Base-by-base conservation (phyloP, 2,113 vertebrate species). In the Proterorhinus semilunaris region DNA sequence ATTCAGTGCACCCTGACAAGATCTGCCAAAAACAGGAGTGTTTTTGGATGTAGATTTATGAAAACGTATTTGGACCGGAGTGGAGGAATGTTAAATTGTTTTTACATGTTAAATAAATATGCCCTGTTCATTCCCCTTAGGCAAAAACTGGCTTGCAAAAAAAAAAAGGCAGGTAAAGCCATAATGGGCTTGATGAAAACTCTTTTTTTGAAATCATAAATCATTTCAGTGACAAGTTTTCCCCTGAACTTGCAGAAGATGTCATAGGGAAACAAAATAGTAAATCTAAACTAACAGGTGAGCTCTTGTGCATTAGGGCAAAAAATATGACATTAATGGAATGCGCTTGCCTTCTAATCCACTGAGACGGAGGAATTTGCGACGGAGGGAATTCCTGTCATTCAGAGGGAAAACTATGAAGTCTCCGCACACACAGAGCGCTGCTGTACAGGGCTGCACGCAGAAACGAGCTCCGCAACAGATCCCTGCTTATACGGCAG, bases 361-460 rank as follows among this genome's bases (percentile, higher is more conserved):
- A 74, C 47, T 73, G 75, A 86, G 83, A 84, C 51, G 10, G 54
- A 89, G 88, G 87, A 89, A 90, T 92, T 91, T 89, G 90, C 81
- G 69, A 88, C 76, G 1, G 62, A 90, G 89, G 87, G 88, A 91
- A 91, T 89, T 90, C 87, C 87, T 90, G 86, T 90, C 89, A 87
- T 84, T 89, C 86, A 89, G 67, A 58, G 76, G 63, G 70, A 62
- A 85, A 84, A 87, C 76, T 83, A 80, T 86, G 82, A 87, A 81
- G 82, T 76, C 76, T 69, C 75, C 53, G 78, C 76, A 57, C 79
- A 71, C 70, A 75, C 83, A 76, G 67, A 72, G 79, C 68, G 70
- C 72, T 83, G 81, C 81, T 83, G 82, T 78, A 76, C 69, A 74
- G 66, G 11, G 72, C 69, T 76, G 52, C 68, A 75, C 69, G 54